A percentile compares a stretch with the other conserved stretches of the same genome.
Evolutionary conservation across 2,888 invertebrate genomes (phyloP).

Genomic region (Allygus modestus): DNA sequence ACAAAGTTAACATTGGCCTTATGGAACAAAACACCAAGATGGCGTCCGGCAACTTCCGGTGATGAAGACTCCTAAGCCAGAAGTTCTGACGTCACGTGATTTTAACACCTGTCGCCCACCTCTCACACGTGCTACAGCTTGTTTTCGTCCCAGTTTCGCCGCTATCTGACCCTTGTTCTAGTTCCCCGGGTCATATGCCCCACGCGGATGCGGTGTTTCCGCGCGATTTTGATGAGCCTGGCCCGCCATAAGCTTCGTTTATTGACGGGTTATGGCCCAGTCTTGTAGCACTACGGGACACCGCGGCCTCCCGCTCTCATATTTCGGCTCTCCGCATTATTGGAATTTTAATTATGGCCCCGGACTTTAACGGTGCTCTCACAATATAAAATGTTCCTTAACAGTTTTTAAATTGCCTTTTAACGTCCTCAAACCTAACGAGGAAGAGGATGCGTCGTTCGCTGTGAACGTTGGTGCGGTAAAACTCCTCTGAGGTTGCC

Average conservation of each 20-base stretch:
- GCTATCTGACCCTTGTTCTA: too few relatives aligned
- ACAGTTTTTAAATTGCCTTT: slow-evolving; percentile 35
- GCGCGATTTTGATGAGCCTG: not conserved
- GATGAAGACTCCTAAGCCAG: too few relatives aligned
- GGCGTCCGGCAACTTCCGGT: too few relatives aligned
- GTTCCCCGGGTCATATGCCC: too few relatives aligned
- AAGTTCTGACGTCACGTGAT: too few relatives aligned
- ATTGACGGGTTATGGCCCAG: slow-evolving; percentile 22
- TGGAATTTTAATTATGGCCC: slow-evolving; percentile 52
- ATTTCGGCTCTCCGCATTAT: slow-evolving; percentile 50
- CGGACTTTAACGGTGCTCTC: slow-evolving; percentile 49
- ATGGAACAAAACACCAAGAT: too few relatives aligned
- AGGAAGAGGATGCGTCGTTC: not conserved
- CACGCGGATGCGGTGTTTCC: not conserved
- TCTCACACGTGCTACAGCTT: too few relatives aligned
- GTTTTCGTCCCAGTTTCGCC: too few relatives aligned
- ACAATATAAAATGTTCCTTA: slow-evolving; percentile 30
- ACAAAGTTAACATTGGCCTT: too few relatives aligned
- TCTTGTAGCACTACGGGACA: not conserved
- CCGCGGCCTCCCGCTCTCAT: slow-evolving; percentile 26
- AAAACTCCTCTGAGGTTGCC: too few relatives aligned
- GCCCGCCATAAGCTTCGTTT: slow-evolving; percentile 29
- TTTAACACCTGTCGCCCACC: too few relatives aligned
- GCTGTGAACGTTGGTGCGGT: not conserved
- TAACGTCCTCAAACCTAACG: slow-evolving; percentile 25